phyloP scores from a whole-genome alignment of 2,888 invertebrate genomes.

The Idaea aversata region DNA sequence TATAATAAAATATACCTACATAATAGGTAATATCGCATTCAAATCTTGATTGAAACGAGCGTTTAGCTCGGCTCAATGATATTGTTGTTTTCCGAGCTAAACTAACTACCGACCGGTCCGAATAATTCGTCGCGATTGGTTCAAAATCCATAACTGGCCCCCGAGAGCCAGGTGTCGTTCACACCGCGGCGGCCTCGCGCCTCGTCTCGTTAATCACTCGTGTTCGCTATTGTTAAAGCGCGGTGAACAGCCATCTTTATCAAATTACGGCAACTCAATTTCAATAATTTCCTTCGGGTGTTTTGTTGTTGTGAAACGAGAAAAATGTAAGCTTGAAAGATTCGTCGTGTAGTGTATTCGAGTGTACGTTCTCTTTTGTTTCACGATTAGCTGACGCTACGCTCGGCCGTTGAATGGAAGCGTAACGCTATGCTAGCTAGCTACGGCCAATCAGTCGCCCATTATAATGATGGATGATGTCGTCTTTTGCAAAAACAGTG shows the following conservation, averaged over 20 bases:
- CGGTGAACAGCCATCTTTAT: constrained; percentile 79
- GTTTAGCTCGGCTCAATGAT: constrained; percentile 56
- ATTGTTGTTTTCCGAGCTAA: constrained; percentile 70
- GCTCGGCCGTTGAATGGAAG: constrained; percentile 67
- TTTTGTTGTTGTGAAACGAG: constrained; percentile 58
- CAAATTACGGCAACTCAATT: constrained; percentile 76
- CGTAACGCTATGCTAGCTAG: constrained; percentile 46
- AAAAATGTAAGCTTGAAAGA: constrained; percentile 58
- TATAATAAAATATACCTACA: not conserved
- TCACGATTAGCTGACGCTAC: constrained; percentile 66
- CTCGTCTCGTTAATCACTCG: constrained; percentile 80
- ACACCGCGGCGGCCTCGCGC: constrained; percentile 81
- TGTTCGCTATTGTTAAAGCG: constrained; percentile 78
- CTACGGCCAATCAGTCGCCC: constrained; percentile 71
- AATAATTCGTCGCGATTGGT: constrained; percentile 79
- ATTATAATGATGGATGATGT: constrained; percentile 78
- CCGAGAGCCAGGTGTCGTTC: constrained; percentile 80
- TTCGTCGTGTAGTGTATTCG: constrained; percentile 58
- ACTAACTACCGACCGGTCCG: constrained; percentile 62
- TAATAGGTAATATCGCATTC: not conserved
- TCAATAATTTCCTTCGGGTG: constrained; percentile 60
- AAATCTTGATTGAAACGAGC: constrained; percentile 2
- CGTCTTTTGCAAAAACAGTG: constrained; percentile 73
- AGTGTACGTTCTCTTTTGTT: constrained; percentile 77
- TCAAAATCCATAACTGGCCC: constrained; percentile 81